Evolutionary conservation across 2,797 vertebrate species (phyloP), one percentile per base, ranked within the genome.

Genomic region (Ispidina lecontei): DNA sequence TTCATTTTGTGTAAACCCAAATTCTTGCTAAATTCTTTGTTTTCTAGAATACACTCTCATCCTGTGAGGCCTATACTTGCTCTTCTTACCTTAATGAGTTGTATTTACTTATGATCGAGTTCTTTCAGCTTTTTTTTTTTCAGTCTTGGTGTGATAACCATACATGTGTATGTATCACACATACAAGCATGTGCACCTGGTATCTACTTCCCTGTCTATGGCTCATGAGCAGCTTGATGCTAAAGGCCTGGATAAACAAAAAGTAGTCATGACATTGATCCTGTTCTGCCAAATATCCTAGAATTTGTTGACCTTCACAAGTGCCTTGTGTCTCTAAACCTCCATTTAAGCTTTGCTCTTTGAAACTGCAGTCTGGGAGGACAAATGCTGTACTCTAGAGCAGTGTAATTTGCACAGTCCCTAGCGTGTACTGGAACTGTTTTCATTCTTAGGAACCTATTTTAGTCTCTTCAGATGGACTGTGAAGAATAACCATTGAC

Each of bases 191-290:
- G 6, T 5, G 17, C 4, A 4, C 16, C 23, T 59, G 29, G n/a
- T 68, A 29, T 5, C 4, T 39, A 37, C 2, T 2, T 14, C 5
- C 63, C 29, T 58, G 2, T 74, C 9, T 52, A 71, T 77, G 29
- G 91, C 72, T 83, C 55, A 25, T 12, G 39, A 91, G 63, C 25
- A 44, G 55, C 43, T 91, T 81, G 51, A 89, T 90, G 76, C 67
- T 77, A 81, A 74, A 92, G 71, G 44, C 70, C 55, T 63, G 33
- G 29, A 60, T 91, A 79, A 92, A 84, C 71, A 63, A 80, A 77
- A 76, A 60, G 51, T 13, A 75, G 73, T 82, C 37, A 55, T 52
- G 67, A 64, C n/a, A 37, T 37, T 37, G 87, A 87, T 47, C 59
- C 31, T 81, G 0, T 78, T 88, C 55, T 86, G 51, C 67, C 63